Percentiles rank a stretch among this genome's conserved stretches.
These are phyloP conservation scores for Drosophila oshimai DNA, from an alignment of 1,140 invertebrate species.

Conservation along the genomic window DNA sequence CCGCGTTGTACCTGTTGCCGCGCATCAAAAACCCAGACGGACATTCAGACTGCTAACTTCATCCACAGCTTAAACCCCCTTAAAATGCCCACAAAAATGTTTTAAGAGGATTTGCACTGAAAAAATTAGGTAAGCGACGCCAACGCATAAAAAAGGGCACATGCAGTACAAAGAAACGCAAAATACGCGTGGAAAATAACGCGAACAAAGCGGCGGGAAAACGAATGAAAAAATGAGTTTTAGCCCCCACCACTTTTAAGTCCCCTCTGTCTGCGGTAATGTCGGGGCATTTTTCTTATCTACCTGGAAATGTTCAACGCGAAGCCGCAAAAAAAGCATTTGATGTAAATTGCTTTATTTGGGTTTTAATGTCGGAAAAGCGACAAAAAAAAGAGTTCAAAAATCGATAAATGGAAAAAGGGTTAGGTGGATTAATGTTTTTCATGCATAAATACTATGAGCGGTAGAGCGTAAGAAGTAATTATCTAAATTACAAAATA, in stretches of 20 bases:
- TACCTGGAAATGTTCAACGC: slow-evolving; percentile 5
- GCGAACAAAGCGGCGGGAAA: slow-evolving; percentile 4
- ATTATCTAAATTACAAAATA: too few species aligned
- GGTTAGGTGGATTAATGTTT: not conserved
- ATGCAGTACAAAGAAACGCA: not conserved
- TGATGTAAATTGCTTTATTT: slow-evolving; percentile 14
- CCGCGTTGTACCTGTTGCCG: slow-evolving; percentile 50
- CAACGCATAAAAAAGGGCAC: not conserved
- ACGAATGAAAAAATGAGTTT: slow-evolving; percentile 3
- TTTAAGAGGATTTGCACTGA: slow-evolving; percentile 47
- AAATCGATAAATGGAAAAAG: not conserved
- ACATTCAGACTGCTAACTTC: slow-evolving; percentile 1
- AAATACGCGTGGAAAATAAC: slow-evolving; percentile 7
- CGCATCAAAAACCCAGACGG: slow-evolving; percentile 17
- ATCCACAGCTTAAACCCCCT: not conserved
- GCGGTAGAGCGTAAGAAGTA: too few species aligned
- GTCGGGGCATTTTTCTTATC: slow-evolving; percentile 16
- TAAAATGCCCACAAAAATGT: slow-evolving; percentile 47
- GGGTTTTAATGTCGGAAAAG: not conserved
- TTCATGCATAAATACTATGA: not conserved
- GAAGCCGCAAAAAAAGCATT: not conserved
- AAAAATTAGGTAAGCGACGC: slow-evolving; percentile 17
- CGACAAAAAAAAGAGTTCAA: not conserved
- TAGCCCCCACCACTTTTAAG: not conserved
- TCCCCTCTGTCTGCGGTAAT: slow-evolving; percentile 11